These are phyloP conservation scores for Pocota personata DNA, from an alignment of 2,888 invertebrate genomes.

Conservation along the genomic window DNA sequence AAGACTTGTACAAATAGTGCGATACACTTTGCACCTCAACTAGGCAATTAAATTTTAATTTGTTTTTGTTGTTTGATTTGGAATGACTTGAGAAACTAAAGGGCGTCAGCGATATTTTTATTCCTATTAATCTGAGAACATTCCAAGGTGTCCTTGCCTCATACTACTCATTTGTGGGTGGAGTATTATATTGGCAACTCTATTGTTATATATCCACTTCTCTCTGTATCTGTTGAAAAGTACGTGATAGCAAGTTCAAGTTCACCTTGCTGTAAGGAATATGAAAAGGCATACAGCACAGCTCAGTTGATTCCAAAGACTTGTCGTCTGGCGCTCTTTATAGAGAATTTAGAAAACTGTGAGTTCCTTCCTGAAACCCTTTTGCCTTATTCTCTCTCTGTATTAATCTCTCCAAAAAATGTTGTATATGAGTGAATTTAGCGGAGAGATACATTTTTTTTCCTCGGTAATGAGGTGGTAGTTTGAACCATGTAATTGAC, in stretches of 20 bases:
- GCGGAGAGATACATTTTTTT: background rate
- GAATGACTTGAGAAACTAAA: background rate
- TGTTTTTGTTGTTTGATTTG: background rate
- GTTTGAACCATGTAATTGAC: no score
- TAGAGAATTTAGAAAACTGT: background rate
- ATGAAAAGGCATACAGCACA: background rate
- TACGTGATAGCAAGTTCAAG: background rate
- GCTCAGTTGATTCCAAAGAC: background rate
- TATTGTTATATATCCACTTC: no score
- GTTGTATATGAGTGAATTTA: background rate
- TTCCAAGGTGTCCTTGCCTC: background rate
- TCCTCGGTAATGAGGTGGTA: no score
- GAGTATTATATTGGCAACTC: background rate
- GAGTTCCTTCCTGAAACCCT: background rate
- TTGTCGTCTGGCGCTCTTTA: no score
- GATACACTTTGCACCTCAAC: conserved; percentile 47
- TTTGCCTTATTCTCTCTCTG: background rate
- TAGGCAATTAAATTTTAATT: conserved; percentile 4
- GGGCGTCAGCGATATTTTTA: conserved; percentile 11
- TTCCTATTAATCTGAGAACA: background rate
- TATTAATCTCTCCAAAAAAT: background rate
- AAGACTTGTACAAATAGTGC: conserved; percentile 1
- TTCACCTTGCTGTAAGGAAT: background rate
- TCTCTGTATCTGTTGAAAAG: conserved; percentile 25
- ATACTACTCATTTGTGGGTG: background rate